phyloP scores from a whole-genome alignment of 2,888 invertebrate species.

The Nomada goodeniana region DNA sequence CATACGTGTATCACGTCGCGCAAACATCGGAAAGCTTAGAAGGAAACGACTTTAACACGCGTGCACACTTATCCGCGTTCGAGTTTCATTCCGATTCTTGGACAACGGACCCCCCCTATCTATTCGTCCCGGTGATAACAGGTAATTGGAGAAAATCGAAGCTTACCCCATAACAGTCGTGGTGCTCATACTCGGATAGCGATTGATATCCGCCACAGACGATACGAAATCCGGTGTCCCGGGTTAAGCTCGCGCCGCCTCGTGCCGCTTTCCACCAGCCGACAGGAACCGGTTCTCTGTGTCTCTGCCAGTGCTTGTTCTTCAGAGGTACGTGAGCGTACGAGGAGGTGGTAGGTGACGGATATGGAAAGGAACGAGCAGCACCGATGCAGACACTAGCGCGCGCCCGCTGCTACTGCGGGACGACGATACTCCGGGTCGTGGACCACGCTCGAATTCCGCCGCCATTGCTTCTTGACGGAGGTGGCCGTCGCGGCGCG shows the following conservation, averaged over 20 bases:
- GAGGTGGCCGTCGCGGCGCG: slow-evolving; percentile 2
- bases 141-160: slow-evolving; percentile 27
- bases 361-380: slow-evolving; percentile 63
- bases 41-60: not conserved
- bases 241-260: slow-evolving; percentile 49
- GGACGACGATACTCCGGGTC: slow-evolving; percentile 48
- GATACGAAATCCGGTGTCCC: slow-evolving; percentile 51
- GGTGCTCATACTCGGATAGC: slow-evolving; percentile 65
- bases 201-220: slow-evolving; percentile 51
- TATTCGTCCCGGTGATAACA: not conserved
- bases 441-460: slow-evolving; percentile 38
- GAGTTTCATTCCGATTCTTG: not conserved
- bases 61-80: no score
- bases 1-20: not conserved
- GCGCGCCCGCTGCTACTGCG: slow-evolving; percentile 80
- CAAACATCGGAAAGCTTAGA: not conserved
- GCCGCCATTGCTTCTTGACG: slow-evolving; percentile 32
- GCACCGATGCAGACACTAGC: slow-evolving; percentile 79
- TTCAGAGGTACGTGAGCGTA: slow-evolving; percentile 27
- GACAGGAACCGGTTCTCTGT: slow-evolving; percentile 66
- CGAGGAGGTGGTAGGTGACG: slow-evolving; percentile 58
- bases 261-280: slow-evolving; percentile 62
- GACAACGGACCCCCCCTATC: no score
- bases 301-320: slow-evolving; percentile 38
- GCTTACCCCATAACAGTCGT: slow-evolving; percentile 70